Base-by-base conservation (phyloP, 2,797 vertebrate species). In the Danionella dracula region DNA sequence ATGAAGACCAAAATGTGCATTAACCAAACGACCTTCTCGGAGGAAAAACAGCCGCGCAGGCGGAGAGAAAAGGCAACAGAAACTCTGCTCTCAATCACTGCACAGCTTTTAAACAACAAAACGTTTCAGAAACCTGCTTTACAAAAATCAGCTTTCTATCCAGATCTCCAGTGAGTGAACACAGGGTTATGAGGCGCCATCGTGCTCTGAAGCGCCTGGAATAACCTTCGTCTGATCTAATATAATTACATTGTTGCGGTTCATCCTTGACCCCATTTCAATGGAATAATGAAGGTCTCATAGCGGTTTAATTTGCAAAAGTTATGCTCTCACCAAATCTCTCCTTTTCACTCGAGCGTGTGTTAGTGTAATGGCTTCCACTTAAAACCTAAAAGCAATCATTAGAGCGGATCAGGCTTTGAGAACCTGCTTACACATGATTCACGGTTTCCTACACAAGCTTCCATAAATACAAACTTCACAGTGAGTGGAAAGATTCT, bases 1-100 rank as follows among this genome's bases (percentile, higher is more conserved):
- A 89, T 88, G 91, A 92, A 90, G 92, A 91, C 89, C 85, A 90
- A 92, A 93, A 90, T 78, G 76, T 86, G 87, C 89, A 92, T 93
- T 94, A 94, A 93, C 90, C 84, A 75, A 88, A 89, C 77, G 89
- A 92, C 90, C 93, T 89, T 90, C 81, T 41, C 10, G 78, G 79
- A 82, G 81, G 81, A 76, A 85, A 84, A 85, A 55, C 79, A 72
- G 79, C 53, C 44, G 11, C 66, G 68, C 70, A 44, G 63, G 77
- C 81, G 68, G 72, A 78, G 78, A 76, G 66, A 66, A 74, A 74
- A 41, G 76, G 71, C 68, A 48, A 74, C 58, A 51, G 35, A 57
- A 49, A 66, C 69, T 73, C 13, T 50, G 23, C 23, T 31, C 29
- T 31, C 54, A 50, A 34, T 15, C 46, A 17, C 40, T 13, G 48